These are phyloP conservation scores for Pitta sordida DNA, from an alignment of 2,113 vertebrate species.

Conservation along the genomic window DNA sequence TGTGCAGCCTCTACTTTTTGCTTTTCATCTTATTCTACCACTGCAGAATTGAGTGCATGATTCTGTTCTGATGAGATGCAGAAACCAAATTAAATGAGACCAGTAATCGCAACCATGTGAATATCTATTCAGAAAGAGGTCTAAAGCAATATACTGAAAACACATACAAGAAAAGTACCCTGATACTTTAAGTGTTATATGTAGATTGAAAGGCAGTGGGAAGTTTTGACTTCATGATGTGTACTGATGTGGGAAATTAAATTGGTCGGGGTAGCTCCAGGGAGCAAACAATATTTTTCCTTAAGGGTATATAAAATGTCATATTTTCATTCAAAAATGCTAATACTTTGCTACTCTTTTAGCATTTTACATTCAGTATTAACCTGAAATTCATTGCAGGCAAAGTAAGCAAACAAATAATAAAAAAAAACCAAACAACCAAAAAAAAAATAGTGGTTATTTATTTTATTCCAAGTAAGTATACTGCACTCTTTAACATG, in stretches of 20 bases:
- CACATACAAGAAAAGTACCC: background rate
- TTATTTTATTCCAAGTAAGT: background rate
- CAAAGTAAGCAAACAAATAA: too few species aligned
- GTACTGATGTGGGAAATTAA: conserved; percentile 31
- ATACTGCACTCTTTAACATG: background rate
- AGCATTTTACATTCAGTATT: background rate
- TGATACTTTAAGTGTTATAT: background rate
- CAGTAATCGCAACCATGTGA: background rate
- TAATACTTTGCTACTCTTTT: background rate
- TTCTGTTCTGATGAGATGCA: background rate
- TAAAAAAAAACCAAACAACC: background rate
- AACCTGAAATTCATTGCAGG: background rate
- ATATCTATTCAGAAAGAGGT: background rate
- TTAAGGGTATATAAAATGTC: background rate
- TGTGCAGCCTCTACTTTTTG: background rate
- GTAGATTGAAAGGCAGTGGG: background rate
- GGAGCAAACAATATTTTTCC: background rate
- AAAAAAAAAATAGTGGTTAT: background rate
- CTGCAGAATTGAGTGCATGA: background rate
- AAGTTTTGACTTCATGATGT: background rate
- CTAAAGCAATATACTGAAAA: background rate
- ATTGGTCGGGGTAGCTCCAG: background rate
- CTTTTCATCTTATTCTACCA: background rate
- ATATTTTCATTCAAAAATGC: background rate
- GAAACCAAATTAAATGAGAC: background rate